These are phyloP conservation scores for Sturnus vulgaris DNA, from an alignment of 2,113 vertebrate genomes.

Conservation along the genomic window DNA sequence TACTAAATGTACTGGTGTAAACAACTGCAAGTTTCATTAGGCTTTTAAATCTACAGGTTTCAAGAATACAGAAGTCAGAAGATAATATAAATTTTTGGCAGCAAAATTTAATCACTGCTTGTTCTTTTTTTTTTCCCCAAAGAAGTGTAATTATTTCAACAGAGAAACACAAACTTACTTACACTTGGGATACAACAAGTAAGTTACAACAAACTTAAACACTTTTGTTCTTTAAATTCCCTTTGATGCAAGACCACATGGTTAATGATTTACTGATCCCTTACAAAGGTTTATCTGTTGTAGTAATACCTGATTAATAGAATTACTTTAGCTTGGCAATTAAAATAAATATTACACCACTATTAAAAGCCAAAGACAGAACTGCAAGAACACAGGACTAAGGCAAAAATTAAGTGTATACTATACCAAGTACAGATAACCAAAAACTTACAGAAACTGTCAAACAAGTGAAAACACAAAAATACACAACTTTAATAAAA, in stretches of 20 bases:
- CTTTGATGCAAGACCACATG: constrained; percentile 30
- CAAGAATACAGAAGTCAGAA: not conserved
- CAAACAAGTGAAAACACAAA: not conserved
- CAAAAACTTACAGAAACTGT: not conserved
- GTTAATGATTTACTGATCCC: constrained; percentile 35
- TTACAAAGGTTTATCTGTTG: constrained; percentile 16
- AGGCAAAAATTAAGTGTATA: not conserved
- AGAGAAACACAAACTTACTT: constrained; percentile 54
- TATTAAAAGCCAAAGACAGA: not conserved
- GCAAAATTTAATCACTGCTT: constrained; percentile 47
- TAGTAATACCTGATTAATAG: constrained; percentile 6
- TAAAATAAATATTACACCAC: not conserved
- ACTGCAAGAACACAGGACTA: not conserved
- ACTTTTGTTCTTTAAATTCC: constrained; percentile 56
- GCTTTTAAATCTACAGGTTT: not conserved
- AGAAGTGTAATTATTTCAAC: constrained; percentile 29
- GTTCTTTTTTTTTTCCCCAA: not conserved
- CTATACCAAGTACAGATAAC: not conserved
- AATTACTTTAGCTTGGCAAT: not conserved
- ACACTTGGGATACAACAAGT: not conserved
- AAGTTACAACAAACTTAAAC: constrained; percentile 46
- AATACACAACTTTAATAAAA: not conserved
- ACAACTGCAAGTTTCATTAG: not conserved
- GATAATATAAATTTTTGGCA: not conserved
- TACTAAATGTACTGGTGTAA: not conserved